Evolutionary conservation across 2,888 invertebrate genomes (phyloP).

Genomic region (Lasioglossum leucozonium): DNA sequence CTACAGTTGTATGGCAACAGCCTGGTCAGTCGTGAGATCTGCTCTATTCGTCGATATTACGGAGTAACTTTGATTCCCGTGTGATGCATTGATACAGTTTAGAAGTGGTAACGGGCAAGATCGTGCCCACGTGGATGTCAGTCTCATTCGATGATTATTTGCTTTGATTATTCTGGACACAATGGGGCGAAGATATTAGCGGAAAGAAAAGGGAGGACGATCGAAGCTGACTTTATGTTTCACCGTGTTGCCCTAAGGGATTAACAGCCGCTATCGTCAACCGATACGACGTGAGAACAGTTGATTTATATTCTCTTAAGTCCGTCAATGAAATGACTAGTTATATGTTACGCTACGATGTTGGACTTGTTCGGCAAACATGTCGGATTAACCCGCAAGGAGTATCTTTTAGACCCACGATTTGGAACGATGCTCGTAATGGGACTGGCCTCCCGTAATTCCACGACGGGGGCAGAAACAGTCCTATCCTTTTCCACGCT

Average conservation of each 20-base stretch:
- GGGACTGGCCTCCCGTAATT: neutral
- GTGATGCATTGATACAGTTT: neutral
- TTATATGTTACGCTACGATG: neutral
- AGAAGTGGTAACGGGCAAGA: neutral
- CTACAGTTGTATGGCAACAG: no score
- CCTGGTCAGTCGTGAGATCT: no score
- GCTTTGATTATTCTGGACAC: neutral
- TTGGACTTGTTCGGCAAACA: neutral
- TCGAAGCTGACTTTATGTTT: no score
- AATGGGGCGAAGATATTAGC: conserved; percentile 4
- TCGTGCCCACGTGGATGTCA: neutral
- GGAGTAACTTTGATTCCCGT: neutral
- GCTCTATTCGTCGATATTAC: no score
- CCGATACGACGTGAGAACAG: neutral
- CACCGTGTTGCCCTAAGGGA: neutral
- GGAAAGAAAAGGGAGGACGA: neutral
- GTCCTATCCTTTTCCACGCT: neutral
- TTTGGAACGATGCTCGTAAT: neutral
- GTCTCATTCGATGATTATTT: neutral
- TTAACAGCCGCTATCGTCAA: neutral
- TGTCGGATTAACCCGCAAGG: neutral
- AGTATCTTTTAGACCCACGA: neutral
- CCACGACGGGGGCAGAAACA: conserved; percentile 6
- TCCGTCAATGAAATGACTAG: neutral
- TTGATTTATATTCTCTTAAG: neutral